Evolutionary conservation across 2,113 vertebrate species (phyloP), one percentile per base, ranked within the genome.

Genomic region (Rissa tridactyla): DNA sequence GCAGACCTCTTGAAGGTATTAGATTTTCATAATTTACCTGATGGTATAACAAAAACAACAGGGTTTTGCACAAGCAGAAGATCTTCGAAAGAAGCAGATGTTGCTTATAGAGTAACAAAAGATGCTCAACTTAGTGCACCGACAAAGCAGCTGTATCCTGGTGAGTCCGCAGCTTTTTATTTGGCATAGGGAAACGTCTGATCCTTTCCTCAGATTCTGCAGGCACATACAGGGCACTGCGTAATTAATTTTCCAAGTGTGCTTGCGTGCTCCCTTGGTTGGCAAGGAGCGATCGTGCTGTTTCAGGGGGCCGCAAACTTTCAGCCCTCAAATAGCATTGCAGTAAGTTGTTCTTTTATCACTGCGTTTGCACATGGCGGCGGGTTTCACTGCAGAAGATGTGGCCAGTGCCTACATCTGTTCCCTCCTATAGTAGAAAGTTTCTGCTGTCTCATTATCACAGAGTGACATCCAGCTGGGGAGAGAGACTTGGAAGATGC

Each of bases 1-100:
- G 98, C 99, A 94, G 99, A 99, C 97, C 98, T 99, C 96, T 98
- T 99, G 98, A 99, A 99, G 98, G 99, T 99, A 96, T 99, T 99
- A 98, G 99, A 99, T 97, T 99, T 99, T 97, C 99, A 98, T 82
- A 99, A 98, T 99, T 98, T 99, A 98, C 99, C 99, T 7, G 99
- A 99, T 2, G 99, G 99, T 21, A 98, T 99, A 95, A 98, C 98
- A 16, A 99, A 98, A 98, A 99, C 99, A 68, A 99, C 99, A 55
- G 99, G 99, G 40, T 98, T 99, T 92, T 99, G 99, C 94, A 97
- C 99, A 91, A 98, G 98, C 62, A 97, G 99, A 95, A 98, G 98
- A 89, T 99, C 99, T 57, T 98, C 99, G 54, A 99, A 99, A 97
- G 99, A 98, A 88, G 98, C 99, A 1, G 99, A 99, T 42, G 99